Evolutionary conservation across 1,140 invertebrate genomes (phyloP).

Genomic region (Pachypeltis micranthus): DNA sequence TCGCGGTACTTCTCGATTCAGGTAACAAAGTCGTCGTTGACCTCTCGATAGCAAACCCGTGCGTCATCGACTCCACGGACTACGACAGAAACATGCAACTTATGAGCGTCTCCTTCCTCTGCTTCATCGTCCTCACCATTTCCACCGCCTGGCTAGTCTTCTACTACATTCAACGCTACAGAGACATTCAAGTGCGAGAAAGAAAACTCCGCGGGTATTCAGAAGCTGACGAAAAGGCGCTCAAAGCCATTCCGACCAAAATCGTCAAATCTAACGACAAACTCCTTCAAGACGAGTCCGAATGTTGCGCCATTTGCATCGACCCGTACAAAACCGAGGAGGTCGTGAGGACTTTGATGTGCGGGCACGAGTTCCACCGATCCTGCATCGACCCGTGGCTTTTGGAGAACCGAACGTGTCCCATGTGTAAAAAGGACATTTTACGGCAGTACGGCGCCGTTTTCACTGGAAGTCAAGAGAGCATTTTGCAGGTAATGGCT

Average conservation of each 20-base stretch:
- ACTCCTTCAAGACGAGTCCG: slow-evolving; percentile 64
- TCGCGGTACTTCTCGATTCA: slow-evolving; percentile 53
- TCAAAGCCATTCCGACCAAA: slow-evolving; percentile 79
- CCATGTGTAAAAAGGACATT: slow-evolving; percentile 94
- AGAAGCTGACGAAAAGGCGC: slow-evolving; percentile 66
- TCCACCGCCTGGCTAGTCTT: slow-evolving; percentile 87
- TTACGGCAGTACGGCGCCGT: slow-evolving; percentile 81
- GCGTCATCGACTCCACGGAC: slow-evolving; percentile 41
- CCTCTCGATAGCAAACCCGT: slow-evolving; percentile 49
- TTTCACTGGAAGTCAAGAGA: slow-evolving; percentile 70
- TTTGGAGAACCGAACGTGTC: slow-evolving; percentile 80
- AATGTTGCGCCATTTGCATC: slow-evolving; percentile 87
- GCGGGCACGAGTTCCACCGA: slow-evolving; percentile 91
- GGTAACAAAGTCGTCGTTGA: slow-evolving; percentile 50
- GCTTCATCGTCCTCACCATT: slow-evolving; percentile 73
- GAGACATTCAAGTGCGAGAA: slow-evolving; percentile 86
- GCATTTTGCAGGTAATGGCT: slow-evolving; percentile 54
- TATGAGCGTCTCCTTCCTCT: slow-evolving; percentile 75
- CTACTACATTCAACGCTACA: slow-evolving; percentile 85
- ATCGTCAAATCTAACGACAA: slow-evolving; percentile 71
- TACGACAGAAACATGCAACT: slow-evolving; percentile 72
- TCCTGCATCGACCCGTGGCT: slow-evolving; percentile 90
- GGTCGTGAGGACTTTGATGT: slow-evolving; percentile 71
- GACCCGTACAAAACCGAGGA: slow-evolving; percentile 76
- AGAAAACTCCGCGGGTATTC: slow-evolving; percentile 26